Evolutionary conservation across 2,888 invertebrate species (phyloP).

Genomic region (Suillia variegata): DNA sequence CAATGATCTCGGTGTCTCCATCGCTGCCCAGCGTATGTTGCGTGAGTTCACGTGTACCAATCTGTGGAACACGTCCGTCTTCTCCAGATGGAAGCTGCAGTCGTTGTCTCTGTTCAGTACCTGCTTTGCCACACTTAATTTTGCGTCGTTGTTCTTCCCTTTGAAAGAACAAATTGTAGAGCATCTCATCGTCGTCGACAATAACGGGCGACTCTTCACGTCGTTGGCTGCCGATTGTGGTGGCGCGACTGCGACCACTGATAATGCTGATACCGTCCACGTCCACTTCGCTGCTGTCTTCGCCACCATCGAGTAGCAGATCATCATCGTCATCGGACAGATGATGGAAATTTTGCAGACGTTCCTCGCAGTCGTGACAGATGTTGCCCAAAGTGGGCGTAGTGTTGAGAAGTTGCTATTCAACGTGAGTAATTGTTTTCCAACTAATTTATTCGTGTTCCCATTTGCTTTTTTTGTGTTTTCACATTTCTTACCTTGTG

Average conservation of each 20-base stretch:
- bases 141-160: conserved; percentile 28
- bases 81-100: not conserved
- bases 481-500: not conserved
- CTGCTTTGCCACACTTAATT: conserved; percentile 2
- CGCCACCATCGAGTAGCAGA: too few species aligned
- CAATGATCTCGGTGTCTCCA: conserved; percentile 31
- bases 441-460: conserved; percentile 20
- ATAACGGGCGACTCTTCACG: conserved; percentile 32
- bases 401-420: conserved; percentile 23
- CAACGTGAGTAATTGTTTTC: conserved; percentile 19
- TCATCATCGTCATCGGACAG: conserved; percentile 8
- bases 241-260: not conserved
- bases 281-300: conserved; percentile 4
- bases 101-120: not conserved
- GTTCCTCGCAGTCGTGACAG: conserved; percentile 35
- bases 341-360: conserved; percentile 34
- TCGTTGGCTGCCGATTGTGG: too few species aligned
- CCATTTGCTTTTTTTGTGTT: too few species aligned
- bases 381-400: conserved; percentile 33
- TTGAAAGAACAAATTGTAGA: conserved; percentile 27
- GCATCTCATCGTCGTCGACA: conserved; percentile 37
- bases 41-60: not conserved
- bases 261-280: conserved; percentile 4
- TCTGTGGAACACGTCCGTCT: not conserved
- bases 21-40: conserved; percentile 16